A percentile compares a stretch with the other conserved stretches of the same genome.
Evolutionary conservation across 2,113 vertebrate species (phyloP).

Genomic region (Eonycteris spelaea): DNA sequence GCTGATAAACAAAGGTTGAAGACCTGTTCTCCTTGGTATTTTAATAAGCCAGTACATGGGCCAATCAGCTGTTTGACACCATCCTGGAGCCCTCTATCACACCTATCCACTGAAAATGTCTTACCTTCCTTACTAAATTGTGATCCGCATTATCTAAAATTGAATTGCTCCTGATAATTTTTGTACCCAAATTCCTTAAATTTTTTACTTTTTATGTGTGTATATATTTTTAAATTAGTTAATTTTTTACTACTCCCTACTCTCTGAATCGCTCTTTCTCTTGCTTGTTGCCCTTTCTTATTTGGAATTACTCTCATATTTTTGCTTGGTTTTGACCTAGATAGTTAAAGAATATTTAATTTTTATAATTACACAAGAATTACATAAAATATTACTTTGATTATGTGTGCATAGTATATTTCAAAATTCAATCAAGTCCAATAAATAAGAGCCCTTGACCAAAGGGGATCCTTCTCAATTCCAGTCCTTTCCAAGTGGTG

Average conservation of each 20-base stretch:
- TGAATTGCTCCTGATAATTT: neutral
- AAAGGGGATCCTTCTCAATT: neutral
- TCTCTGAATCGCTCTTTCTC: neutral
- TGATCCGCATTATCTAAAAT: neutral
- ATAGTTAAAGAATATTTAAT: neutral
- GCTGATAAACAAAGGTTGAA: neutral
- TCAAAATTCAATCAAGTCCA: neutral
- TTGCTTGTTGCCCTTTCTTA: neutral
- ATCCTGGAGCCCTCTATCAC: neutral
- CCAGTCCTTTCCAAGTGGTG: neutral
- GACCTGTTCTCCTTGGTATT: neutral
- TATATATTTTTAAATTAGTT: neutral
- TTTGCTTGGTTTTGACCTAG: neutral
- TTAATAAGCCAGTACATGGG: neutral
- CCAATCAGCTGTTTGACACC: neutral
- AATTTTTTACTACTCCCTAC: neutral
- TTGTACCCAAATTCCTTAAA: neutral
- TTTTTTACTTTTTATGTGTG: neutral
- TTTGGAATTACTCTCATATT: neutral
- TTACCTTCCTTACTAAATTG: neutral
- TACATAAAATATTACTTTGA: neutral
- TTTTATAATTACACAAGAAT: neutral
- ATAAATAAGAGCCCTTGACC: neutral
- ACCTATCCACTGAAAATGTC: neutral
- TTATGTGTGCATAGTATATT: neutral